Evolutionary conservation across 1,140 invertebrate species (phyloP), one percentile per base, ranked within the genome.

Genomic region (Sinonovacula constricta): DNA sequence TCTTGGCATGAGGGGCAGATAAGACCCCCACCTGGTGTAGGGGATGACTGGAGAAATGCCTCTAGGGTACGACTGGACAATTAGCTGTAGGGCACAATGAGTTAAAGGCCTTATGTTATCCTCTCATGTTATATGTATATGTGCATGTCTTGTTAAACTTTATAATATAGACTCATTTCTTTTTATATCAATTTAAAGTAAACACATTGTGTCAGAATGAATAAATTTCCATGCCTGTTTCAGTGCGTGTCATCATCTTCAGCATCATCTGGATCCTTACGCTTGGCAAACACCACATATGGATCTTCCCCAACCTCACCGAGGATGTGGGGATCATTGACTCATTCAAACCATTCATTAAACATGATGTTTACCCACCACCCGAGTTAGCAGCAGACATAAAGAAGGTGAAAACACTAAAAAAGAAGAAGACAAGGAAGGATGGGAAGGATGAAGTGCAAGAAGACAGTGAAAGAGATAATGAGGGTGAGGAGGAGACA

Each of bases 321-420:
- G 98, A 99, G 91, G 98, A 99, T 92, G 98, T 99, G 57, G 97
- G 98, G 39, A 98, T 99, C 92, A 96, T 99, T 74, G 98, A 98
- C 51, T 99, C 98, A 0, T 99, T 99, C 92, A 97, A 96, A 95
- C 98, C 98, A 31, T 92, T 99, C 1, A 99, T 99, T 92, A 95
- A 91, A 60, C 89, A 91, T 82, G 86, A 90, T 62, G 36, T 79
- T 18, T 79, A 81, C 26, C 56, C 67, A 60, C 63, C 67, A 53
- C 63, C 78, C 30, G 70, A 82, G 33, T 89, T 85, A 68, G 82
- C 85, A 69, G 72, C 75, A 59, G 75, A 96, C 94, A 95, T 96
- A 87, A 81, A 94, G 85, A 81, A 85, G 39, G 91, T 91, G 76
- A 93, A 93, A 84, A 95, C 95, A 90, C 95, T 95, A 87, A 94